phyloP scores from a whole-genome alignment of 2,888 invertebrate species.

The Uropetala carovei region DNA sequence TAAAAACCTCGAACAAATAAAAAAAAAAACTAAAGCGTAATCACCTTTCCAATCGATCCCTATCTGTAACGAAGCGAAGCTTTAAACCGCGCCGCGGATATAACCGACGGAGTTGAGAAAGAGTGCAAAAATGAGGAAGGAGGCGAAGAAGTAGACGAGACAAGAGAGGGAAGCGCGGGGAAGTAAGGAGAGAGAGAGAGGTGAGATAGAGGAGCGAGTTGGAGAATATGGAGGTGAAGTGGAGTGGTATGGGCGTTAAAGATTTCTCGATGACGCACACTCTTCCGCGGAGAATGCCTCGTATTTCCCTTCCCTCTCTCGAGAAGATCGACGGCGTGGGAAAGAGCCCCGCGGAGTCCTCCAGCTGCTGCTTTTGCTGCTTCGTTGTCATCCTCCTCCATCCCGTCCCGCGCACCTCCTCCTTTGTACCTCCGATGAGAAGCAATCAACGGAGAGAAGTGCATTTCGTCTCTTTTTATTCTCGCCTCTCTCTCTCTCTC shows the following conservation, averaged over 20 bases:
- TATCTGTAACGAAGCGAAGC: neutral
- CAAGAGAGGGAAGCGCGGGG: neutral
- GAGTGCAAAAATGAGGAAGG: too few relatives aligned
- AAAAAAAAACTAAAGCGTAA: neutral
- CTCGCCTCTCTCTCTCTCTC: neutral
- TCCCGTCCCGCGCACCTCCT: neutral
- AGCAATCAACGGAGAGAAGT: neutral
- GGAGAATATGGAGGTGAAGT: conserved; percentile 2
- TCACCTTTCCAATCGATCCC: conserved; percentile 37
- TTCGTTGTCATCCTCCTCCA: neutral
- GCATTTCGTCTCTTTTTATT: neutral
- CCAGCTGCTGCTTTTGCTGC: conserved; percentile 25
- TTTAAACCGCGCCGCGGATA: too few relatives aligned
- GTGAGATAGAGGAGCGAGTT: neutral
- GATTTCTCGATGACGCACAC: conserved; percentile 30
- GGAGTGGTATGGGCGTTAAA: conserved; percentile 14
- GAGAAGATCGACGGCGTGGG: conserved; percentile 38
- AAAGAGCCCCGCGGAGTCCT: conserved; percentile 30
- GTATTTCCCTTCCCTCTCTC: neutral
- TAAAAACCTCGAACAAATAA: neutral
- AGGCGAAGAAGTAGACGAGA: neutral
- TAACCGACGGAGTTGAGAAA: too few relatives aligned
- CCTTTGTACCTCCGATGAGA: neutral
- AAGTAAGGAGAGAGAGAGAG: neutral
- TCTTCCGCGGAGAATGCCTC: conserved; percentile 46